phyloP scores from a whole-genome alignment of 1,140 invertebrate species.

The Leptopilina boulardi region DNA sequence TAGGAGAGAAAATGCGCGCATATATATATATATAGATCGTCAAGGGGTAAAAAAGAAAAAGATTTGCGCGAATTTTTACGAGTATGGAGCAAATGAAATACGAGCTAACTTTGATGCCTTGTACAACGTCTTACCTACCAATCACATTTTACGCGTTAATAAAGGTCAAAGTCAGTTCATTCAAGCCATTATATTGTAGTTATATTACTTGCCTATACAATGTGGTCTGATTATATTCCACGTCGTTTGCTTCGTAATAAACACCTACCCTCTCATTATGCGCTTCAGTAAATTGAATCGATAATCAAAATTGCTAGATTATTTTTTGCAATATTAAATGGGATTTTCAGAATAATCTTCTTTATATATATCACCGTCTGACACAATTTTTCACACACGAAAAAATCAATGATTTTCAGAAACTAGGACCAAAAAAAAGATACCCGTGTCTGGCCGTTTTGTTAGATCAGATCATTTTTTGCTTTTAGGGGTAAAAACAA shows the following conservation, averaged over 20 bases:
- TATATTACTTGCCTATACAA: constrained; percentile 22
- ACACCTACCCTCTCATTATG: constrained; percentile 29
- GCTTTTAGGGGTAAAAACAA: no score
- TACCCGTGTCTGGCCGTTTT: no score
- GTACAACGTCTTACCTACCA: constrained; percentile 33
- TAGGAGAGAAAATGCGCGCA: neutral
- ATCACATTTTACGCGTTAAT: constrained; percentile 57
- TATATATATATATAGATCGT: constrained; percentile 4
- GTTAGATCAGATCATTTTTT: no score
- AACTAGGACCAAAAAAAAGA: no score
- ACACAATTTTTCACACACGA: no score
- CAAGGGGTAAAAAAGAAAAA: no score
- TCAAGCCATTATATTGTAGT: constrained; percentile 10
- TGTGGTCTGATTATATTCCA: constrained; percentile 20
- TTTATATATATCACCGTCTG: no score
- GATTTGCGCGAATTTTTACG: neutral
- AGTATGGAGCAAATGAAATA: constrained; percentile 48
- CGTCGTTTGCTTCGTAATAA: constrained; percentile 19
- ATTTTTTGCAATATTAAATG: neutral
- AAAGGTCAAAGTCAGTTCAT: constrained; percentile 39
- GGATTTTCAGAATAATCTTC: no score
- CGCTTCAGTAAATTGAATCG: constrained; percentile 12
- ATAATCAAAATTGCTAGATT: neutral
- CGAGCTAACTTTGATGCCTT: constrained; percentile 11
- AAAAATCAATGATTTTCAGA: no score